Base-by-base conservation (phyloP, 2,113 vertebrate species). In the Tringa solitaria region DNA sequence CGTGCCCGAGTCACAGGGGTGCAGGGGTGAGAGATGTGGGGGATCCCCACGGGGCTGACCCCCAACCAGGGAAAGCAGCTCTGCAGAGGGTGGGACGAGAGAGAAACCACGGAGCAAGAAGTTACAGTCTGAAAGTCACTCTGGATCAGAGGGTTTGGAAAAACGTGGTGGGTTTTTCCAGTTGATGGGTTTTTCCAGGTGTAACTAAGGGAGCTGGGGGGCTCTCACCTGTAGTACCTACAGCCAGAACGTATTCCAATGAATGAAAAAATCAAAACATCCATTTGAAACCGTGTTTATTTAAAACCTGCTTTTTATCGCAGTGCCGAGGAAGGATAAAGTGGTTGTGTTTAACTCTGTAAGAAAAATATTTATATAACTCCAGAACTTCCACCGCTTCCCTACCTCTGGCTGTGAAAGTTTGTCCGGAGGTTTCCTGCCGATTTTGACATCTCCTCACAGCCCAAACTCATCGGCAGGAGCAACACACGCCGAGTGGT, bases 281-380 rank as follows among this genome's bases (percentile, higher is more conserved):
- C 82, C 75, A 26, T 43, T 7, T 6, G 54, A 5, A 84, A 48
- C 2, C 0, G 2, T 74, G 88, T 91, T 94, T 94, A 48, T 35
- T 54, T 72, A 41, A 46, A 30, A 26, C 0, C 53, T 8, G 70
- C 53, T 89, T 86, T 90, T 54, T 84, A 85, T 81, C 0, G 1
- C 56, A 2, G 4, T 4, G 64, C 90, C 3, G 92, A 96, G 96
- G 96, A 96, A 96, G 95, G 59, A 74, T 41, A 72, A 43, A 72
- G 68, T 39, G 94, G 14, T 33, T 17, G 51, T 96, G 94, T 96
- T 94, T 96, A 88, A 64, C 64, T 1, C 1, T 4, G 1, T 11
- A 68, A 67, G 24, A 15, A 11, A 95, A 95, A 97, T 87, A 89
- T 96, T 96, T 96, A 95, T 0, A 0, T 18, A 23, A 37, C 32